phyloP scores from a whole-genome alignment of 1,140 invertebrate species.

The Trichonephila clavipes region DNA sequence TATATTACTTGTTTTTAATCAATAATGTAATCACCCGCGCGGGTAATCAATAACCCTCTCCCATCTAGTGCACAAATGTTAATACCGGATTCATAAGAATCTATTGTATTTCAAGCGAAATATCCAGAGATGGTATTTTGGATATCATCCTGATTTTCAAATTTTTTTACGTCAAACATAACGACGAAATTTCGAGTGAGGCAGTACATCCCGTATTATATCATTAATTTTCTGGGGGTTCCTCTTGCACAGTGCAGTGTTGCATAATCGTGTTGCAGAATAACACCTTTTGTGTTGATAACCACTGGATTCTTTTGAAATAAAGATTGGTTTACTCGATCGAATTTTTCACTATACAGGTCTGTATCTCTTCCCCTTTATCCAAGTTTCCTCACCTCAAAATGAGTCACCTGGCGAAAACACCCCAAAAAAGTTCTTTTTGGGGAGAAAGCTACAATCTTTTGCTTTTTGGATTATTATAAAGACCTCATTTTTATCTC shows the following conservation, averaged over 20 bases:
- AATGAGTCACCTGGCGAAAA: conserved; percentile 15
- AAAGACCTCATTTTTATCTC: conserved; percentile 8
- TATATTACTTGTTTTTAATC: not conserved
- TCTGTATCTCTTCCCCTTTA: conserved; percentile 36
- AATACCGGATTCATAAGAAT: conserved; percentile 1
- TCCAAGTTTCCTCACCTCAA: conserved; percentile 62
- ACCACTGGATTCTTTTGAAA: conserved; percentile 9
- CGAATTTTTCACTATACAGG: conserved; percentile 10
- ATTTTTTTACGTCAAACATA: conserved; percentile 54
- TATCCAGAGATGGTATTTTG: conserved; percentile 8
- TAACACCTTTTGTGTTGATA: conserved; percentile 39
- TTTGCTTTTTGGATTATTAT: conserved; percentile 37
- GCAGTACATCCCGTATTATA: conserved; percentile 6
- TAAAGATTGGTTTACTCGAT: conserved; percentile 41
- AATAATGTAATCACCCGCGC: conserved; percentile 4
- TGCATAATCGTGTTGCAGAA: conserved; percentile 73
- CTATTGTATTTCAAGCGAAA: not conserved
- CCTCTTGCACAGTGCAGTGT: not conserved
- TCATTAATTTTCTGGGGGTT: conserved; percentile 15
- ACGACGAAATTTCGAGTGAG: not conserved
- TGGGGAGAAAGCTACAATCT: not conserved
- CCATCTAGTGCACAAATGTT: not conserved
- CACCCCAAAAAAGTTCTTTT: not conserved
- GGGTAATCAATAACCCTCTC: not conserved
- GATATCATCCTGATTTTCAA: conserved; percentile 3